phyloP scores from a whole-genome alignment of 2,888 invertebrate genomes.

The Oegoconia quadripuncta region DNA sequence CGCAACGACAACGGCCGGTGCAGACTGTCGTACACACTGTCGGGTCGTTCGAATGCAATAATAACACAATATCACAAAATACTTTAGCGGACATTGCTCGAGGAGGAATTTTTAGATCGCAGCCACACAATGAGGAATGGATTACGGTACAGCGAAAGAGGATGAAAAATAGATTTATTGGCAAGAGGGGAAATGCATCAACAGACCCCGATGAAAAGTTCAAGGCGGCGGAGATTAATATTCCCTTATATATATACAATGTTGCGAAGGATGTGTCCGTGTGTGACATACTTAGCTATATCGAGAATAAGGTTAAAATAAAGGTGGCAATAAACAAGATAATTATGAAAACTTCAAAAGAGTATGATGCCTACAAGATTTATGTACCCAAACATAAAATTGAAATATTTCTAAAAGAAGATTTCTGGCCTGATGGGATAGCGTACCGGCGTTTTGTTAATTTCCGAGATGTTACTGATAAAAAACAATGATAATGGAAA shows the following conservation, averaged over 20 bases:
- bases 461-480: slow-evolving; percentile 5
- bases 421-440: slow-evolving; percentile 24
- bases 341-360: slow-evolving; percentile 14
- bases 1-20: no score
- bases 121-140: slow-evolving; percentile 10
- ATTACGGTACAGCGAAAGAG: slow-evolving; percentile 12
- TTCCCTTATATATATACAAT: slow-evolving; percentile 20
- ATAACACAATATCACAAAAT: no score
- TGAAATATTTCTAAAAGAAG: slow-evolving; percentile 14
- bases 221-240: slow-evolving; percentile 20
- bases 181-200: slow-evolving; percentile 9
- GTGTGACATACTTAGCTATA: slow-evolving; percentile 17
- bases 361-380: slow-evolving; percentile 18
- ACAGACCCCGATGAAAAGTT: slow-evolving; percentile 12
- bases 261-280: slow-evolving; percentile 14
- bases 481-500: no score
- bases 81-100: no score
- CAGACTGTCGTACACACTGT: no score
- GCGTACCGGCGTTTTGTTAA: slow-evolving; percentile 18
- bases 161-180: slow-evolving; percentile 14
- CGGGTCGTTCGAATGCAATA: no score
- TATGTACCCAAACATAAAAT: slow-evolving; percentile 19
- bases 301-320: slow-evolving; percentile 12
- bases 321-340: slow-evolving; percentile 16
- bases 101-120: no score